A percentile compares a stretch with the other conserved stretches of the same genome.
Conservation (phyloP, 2,888 invertebrate genomes). For the Taphrorychus bicolor region DNA sequence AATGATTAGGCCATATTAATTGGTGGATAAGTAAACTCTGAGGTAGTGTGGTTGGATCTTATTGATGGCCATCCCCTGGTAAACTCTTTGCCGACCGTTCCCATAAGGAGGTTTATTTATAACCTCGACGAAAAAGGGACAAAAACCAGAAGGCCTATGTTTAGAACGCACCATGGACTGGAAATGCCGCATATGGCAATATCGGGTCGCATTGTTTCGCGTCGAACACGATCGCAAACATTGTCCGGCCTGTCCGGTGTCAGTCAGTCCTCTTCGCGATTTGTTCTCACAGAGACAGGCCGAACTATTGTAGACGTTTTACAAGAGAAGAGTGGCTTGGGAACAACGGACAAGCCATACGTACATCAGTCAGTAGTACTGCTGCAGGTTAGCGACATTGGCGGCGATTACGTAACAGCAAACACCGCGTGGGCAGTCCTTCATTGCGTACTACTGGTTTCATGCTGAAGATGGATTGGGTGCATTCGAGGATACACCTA, state of each 20-base stretch:
- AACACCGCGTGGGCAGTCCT: too few species aligned
- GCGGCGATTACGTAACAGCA: neutral
- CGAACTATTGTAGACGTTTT: neutral
- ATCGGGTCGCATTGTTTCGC: conserved; percentile 24
- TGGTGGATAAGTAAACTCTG: too few species aligned
- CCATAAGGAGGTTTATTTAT: conserved; percentile 50
- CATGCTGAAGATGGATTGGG: neutral
- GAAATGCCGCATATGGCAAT: conserved; percentile 26
- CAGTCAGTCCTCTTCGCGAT: conserved; percentile 19
- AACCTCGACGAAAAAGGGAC: conserved; percentile 41
- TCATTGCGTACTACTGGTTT: too few species aligned
- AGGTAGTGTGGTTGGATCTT: too few species aligned
- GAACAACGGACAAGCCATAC: neutral
- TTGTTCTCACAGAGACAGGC: neutral
- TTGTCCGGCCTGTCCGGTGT: conserved; percentile 9
- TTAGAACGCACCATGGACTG: conserved; percentile 40
- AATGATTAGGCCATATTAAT: too few species aligned
- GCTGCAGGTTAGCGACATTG: neutral
- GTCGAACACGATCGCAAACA: conserved; percentile 15
- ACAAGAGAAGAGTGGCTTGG: neutral
- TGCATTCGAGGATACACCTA: neutral
- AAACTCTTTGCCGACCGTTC: conserved; percentile 28
- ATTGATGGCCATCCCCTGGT: too few species aligned
- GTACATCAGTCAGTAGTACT: neutral
- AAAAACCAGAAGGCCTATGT: conserved; percentile 43